Base-by-base conservation (phyloP, 2,888 invertebrate genomes). In the Thecocarcelia acutangulata region DNA sequence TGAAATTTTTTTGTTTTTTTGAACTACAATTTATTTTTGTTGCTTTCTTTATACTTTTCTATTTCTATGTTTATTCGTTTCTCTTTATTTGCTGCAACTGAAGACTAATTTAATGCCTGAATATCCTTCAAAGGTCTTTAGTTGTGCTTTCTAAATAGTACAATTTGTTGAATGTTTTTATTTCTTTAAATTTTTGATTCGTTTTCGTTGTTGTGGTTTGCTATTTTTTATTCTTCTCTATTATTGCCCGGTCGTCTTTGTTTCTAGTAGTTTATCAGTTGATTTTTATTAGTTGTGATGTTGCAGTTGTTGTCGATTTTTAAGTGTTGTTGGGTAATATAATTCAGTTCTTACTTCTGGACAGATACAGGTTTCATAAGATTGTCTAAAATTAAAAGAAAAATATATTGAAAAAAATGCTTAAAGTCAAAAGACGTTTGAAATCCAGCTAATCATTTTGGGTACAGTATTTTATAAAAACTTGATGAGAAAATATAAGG, bases 311-410 rank as follows among this genome's bases (percentile, higher is more conserved):
- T 54, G 33, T 33, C 33, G 70, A 81, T 56, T 73, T 69, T 13
- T 59, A 44, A 37, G 44, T 70, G 50, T 77, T 70, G 74, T 83
- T 61, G 68, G 59, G 59, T 70, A 75, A 70, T 83, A 83, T 56
- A 70, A 52, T 81, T 74, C 78, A 83, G 77, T 72, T 77, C 72
- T 83, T 76, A 64, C 73, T 48, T 82, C 80, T 87, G 87, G 83
- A 83, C 85, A 86, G 85, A 85, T 80, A 73, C 72, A 75, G 70
- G 69, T 85, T 83, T 83, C 88, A 87, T 87, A 85, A 81, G 83
- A 85, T 87, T 86, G 86, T 86, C 87, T 88, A n/a, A 85, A 86
- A 66, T 42, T 61, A 54, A 83, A 48, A 24, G 12, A 46, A 68
- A 58, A 28, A 44, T 48, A 0, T 19, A 59, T 63, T 17, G 15